These are phyloP conservation scores for Sabatieria punctata DNA, from an alignment of 2,888 invertebrate genomes.

Conservation along the genomic window DNA sequence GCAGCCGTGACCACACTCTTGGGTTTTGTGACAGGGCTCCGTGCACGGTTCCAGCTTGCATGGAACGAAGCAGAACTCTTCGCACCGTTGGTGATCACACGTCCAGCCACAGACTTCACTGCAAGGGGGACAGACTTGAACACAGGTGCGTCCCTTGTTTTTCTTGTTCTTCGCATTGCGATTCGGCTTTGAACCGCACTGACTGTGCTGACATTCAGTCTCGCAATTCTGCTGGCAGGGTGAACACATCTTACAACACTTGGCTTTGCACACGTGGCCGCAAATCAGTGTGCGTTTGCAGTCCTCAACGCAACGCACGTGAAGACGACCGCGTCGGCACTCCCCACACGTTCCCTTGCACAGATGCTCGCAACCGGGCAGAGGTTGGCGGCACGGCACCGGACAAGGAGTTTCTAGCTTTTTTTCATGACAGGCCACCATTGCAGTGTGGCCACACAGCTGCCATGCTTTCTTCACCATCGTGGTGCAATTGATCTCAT, in stretches of 20 bases:
- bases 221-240: constrained; percentile 35
- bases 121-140: constrained; percentile 29
- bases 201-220: constrained; percentile 39
- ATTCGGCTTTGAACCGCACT: constrained; percentile 33
- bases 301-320: constrained; percentile 41
- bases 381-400: constrained; percentile 14
- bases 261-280: constrained; percentile 38
- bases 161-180: constrained; percentile 8
- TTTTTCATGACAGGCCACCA: constrained; percentile 10
- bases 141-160: constrained; percentile 16
- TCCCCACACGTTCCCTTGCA: constrained; percentile 31
- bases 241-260: constrained; percentile 25
- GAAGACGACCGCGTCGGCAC: constrained; percentile 42
- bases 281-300: constrained; percentile 46
- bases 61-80: constrained; percentile 26
- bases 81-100: constrained; percentile 33
- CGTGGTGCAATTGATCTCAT: constrained; percentile 10
- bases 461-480: constrained; percentile 6
- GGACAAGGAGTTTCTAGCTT: constrained; percentile 13
- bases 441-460: constrained; percentile 12
- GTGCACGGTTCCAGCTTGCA: constrained; percentile 29
- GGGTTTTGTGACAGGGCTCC: constrained; percentile 25
- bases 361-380: constrained; percentile 25
- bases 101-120: constrained; percentile 25
- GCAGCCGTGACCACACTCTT: constrained; percentile 40